A percentile compares a stretch with the other conserved stretches of the same genome.
Conservation (phyloP, 2,888 invertebrate genomes). For the Tenthredo scrophulariae region DNA sequence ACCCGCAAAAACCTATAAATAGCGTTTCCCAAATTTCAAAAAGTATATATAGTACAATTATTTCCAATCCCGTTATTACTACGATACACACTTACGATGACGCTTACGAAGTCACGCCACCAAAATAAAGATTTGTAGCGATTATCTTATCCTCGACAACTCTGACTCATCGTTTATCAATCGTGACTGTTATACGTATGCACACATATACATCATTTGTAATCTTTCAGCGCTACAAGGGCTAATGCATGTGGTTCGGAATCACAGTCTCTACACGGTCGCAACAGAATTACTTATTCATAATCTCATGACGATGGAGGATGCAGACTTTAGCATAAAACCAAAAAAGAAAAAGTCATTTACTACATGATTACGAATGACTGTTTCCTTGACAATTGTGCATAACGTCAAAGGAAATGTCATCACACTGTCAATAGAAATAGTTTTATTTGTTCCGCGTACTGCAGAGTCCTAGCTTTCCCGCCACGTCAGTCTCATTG, state of each 20-base stretch:
- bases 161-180: slow-evolving; percentile 19
- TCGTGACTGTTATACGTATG: neutral
- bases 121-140: neutral
- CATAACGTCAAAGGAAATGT: neutral
- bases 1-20: neutral
- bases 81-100: neutral
- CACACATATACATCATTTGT: neutral
- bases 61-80: neutral
- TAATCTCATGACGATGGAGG: neutral
- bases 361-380: neutral
- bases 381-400: neutral
- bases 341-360: neutral
- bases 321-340: too few species aligned
- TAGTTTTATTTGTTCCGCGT: neutral
- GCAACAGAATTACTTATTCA: neutral
- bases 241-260: neutral
- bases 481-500: neutral
- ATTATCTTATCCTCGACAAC: neutral
- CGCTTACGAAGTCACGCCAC: neutral
- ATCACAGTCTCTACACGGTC: neutral
- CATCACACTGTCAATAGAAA: neutral
- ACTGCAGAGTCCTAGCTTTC: too few species aligned
- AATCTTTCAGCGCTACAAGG: neutral
- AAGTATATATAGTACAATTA: neutral
- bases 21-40: neutral